A percentile compares a stretch with the other conserved stretches of the same genome.
phyloP scores from a whole-genome alignment of 2,113 vertebrate species.

The Syngnathus scovelli region DNA sequence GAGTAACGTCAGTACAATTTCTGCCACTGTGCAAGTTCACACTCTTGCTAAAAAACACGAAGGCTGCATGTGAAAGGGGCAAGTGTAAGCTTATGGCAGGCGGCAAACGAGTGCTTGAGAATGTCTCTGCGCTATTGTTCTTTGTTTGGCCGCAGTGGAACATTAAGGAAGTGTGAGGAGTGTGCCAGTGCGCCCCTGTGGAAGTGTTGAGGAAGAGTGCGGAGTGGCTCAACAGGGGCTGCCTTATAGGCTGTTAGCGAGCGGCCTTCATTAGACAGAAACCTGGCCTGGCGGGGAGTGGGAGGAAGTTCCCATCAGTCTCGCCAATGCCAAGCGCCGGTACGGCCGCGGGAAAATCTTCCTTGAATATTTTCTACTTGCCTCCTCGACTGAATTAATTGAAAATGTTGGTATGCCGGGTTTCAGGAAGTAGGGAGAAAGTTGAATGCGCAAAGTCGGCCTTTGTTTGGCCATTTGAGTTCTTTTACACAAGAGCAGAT shows the following conservation, averaged over 20 bases:
- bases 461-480: constrained; percentile 64
- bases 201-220: constrained; percentile 59
- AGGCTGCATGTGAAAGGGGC: constrained; percentile 32
- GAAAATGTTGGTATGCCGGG: constrained; percentile 37
- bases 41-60: constrained; percentile 13
- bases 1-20: neutral
- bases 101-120: constrained; percentile 46
- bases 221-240: constrained; percentile 64
- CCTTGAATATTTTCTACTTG: constrained; percentile 27
- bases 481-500: constrained; percentile 59
- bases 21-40: constrained; percentile 19
- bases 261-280: constrained; percentile 57
- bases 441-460: constrained; percentile 59
- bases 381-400: constrained; percentile 32
- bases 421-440: constrained; percentile 50
- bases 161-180: constrained; percentile 69
- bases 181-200: constrained; percentile 63
- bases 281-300: constrained; percentile 53
- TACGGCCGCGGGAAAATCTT: constrained; percentile 42
- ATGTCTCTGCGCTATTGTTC: constrained; percentile 60
- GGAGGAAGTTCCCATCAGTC: constrained; percentile 58
- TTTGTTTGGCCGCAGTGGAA: constrained; percentile 64
- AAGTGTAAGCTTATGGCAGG: constrained; percentile 40
- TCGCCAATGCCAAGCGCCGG: constrained; percentile 50
- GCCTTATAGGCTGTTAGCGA: constrained; percentile 58